These are phyloP conservation scores for Catharus bicknelli DNA, from an alignment of 2,113 vertebrate species.

Conservation along the genomic window DNA sequence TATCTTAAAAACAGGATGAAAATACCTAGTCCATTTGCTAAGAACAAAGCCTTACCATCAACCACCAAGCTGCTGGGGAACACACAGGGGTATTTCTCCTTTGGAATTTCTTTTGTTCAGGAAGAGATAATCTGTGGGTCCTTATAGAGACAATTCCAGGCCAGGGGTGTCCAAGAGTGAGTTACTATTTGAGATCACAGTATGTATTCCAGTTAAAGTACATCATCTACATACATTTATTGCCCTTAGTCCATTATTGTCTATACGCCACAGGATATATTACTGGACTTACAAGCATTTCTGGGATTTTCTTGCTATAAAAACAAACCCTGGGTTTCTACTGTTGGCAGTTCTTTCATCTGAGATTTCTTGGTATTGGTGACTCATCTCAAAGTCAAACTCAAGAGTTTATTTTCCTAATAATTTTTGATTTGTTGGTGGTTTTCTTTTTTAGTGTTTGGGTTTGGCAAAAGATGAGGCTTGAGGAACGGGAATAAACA, in stretches of 20 bases:
- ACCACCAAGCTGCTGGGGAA: neutral
- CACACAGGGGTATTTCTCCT: neutral
- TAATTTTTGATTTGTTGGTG: neutral
- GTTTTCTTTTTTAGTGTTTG: neutral
- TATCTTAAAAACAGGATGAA: neutral
- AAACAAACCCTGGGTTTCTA: neutral
- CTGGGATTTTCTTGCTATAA: neutral
- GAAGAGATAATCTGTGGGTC: neutral
- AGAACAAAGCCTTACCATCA: neutral
- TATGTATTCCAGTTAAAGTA: neutral
- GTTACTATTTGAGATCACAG: neutral
- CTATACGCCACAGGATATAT: neutral
- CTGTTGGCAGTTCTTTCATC: neutral
- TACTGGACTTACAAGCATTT: neutral
- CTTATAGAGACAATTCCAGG: neutral
- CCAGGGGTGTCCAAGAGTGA: neutral
- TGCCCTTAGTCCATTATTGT: neutral
- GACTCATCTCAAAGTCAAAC: neutral
- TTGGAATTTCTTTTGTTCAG: neutral
- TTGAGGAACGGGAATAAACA: neutral
- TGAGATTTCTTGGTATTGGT: neutral
- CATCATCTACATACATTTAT: neutral
- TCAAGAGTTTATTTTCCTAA: neutral
- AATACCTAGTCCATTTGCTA: neutral
- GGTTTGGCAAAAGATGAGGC: neutral